Base-by-base conservation (phyloP, 1,140 invertebrate genomes). In the Bombus sibiricus region DNA sequence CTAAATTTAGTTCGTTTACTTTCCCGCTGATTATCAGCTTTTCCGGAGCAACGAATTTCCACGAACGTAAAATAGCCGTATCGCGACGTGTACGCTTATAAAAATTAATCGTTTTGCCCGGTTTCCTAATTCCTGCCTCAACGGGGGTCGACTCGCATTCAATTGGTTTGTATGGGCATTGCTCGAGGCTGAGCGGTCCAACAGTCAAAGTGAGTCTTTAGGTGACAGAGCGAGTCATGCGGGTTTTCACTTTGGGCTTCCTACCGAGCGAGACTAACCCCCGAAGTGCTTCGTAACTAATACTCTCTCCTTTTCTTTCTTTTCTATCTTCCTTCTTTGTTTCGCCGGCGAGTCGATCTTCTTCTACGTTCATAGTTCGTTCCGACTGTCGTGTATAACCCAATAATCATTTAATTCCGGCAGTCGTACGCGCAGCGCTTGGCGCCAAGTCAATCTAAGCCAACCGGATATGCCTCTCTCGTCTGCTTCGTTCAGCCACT, bases 401-500 rank as follows among this genome's bases (percentile, higher is more conserved):
- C 90, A 94, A 93, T 93, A 94, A 95, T 95, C 94, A 95, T 94
- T 95, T 95, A 95, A 95, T 95, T 95, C 93, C 93, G 93, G 92
- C 92, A 88, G 92, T 92, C 91, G 90, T 93, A 94, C 93, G 92
- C 92, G 93, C 92, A 92, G 92, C 90, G 93, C 90, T 94, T 95
- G 94, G 94, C 94, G 94, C 94, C 94, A 93, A 94, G 93, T 94
- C 94, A 95, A 95, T 95, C 94, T 95, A 94, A 95, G 93, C 89
- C 92, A 92, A 95, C 94, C 94, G 94, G 94, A 95, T 95, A 94
- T 95, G 93, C 94, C 93, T 93, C 93, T 94, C 92, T 94, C 88
- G 93, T 93, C 92, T 92, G 91, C 76, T 86, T 87, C 81, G 75
- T 90, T 89, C 88, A 73, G 82, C 76, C 87, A 91, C 89, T 94